Base-by-base conservation (phyloP, 2,888 invertebrate species). In the Apocheima hispidaria region DNA sequence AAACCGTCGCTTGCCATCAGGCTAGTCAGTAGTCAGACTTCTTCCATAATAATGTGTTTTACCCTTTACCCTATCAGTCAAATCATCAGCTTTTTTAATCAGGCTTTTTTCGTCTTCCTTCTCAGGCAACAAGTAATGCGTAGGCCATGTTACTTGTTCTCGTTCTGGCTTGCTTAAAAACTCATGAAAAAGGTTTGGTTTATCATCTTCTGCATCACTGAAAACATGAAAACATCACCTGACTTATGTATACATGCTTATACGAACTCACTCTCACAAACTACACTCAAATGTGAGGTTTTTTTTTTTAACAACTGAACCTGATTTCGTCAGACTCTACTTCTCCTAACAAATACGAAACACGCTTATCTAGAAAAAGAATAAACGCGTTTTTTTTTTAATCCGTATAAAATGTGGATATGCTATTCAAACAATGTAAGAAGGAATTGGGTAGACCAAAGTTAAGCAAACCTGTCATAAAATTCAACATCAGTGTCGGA, bases 401-500 rank as follows among this genome's bases (percentile, higher is more conserved):
- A n/a, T n/a, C n/a, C n/a, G n/a, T n/a, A n/a, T n/a, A n/a, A n/a
- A n/a, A n/a, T n/a, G n/a, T n/a, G n/a, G n/a, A n/a, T n/a, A n/a
- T n/a, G n/a, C n/a, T n/a, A n/a, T n/a, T n/a, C n/a, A n/a, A n/a
- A n/a, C n/a, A n/a, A n/a, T n/a, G n/a, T n/a, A n/a, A n/a, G n/a
- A n/a, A n/a, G n/a, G n/a, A n/a, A n/a, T n/a, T n/a, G n/a, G n/a
- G n/a, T n/a, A 0, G 1, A 26, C 0, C 6, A 4, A 6, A 26
- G 26, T 26, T 26, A 26, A 26, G 26, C 50, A 18, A 44, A 58
- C 92, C 90, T 89, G 38, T 83, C 74, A 51, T 65, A 71, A 51
- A 74, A 65, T 75, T 92, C 92, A 4, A 92, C 92, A 50, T 92
- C 92, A 0, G 91, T 92, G 61, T 92, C 92, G 0, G 92, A 90